Conservation (phyloP, 2,888 invertebrate species). For the Meganola albula region DNA sequence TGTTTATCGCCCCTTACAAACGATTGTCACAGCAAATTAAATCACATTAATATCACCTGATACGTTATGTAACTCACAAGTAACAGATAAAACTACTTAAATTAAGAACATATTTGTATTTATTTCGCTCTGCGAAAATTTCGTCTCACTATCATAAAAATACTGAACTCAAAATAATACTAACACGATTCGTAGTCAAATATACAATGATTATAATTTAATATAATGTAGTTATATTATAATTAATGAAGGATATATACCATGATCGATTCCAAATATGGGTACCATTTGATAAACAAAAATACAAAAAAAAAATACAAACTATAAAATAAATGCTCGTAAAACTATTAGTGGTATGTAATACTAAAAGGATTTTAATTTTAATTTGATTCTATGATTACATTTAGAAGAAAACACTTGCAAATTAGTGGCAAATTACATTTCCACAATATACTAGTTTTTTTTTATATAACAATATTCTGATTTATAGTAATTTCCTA, state of each 20-base stretch:
- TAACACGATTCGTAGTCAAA: constrained; percentile 27
- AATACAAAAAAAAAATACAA: constrained; percentile 6
- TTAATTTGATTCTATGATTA: constrained; percentile 3
- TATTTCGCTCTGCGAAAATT: constrained; percentile 63
- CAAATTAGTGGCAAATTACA: constrained; percentile 8
- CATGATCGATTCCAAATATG: too few relatives aligned
- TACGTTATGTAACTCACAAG: constrained; percentile 47
- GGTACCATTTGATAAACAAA: too few relatives aligned
- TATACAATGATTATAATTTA: constrained; percentile 16
- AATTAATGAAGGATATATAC: too few relatives aligned
- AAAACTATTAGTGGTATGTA: constrained; percentile 9
- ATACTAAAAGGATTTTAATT: constrained; percentile 3
- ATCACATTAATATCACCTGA: constrained; percentile 68
- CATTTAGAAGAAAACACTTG: constrained; percentile 2
- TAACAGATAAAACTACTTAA: constrained; percentile 39
- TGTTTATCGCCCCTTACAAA: too few relatives aligned
- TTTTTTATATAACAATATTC: too few relatives aligned
- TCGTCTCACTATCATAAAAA: constrained; percentile 54
- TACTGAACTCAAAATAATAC: constrained; percentile 48
- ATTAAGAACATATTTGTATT: constrained; percentile 39
- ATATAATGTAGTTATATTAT: constrained; percentile 3
- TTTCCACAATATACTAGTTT: constrained; percentile 20
- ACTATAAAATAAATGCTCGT: constrained; percentile 26
- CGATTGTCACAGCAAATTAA: constrained; percentile 64
- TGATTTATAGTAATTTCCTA: too few relatives aligned